phyloP scores from a whole-genome alignment of 2,113 vertebrate species.

The Protobothrops flavoviridis region DNA sequence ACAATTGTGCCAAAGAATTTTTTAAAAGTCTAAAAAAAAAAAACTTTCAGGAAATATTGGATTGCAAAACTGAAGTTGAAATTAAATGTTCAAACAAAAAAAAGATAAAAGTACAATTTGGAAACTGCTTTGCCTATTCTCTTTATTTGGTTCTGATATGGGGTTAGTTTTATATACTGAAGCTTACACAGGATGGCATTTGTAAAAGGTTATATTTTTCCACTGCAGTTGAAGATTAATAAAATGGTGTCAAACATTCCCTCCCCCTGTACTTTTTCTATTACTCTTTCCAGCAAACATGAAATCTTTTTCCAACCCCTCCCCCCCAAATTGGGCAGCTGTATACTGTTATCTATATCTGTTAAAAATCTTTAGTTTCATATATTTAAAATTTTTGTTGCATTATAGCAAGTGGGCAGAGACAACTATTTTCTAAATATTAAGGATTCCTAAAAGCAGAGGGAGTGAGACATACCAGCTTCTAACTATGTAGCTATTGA shows the following conservation, averaged over 20 bases:
- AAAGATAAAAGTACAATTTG: conserved; percentile 74
- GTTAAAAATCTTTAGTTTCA: not conserved
- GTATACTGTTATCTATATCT: not conserved
- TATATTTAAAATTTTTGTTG: conserved; percentile 20
- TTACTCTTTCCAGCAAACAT: conserved; percentile 62
- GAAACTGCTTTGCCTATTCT: conserved; percentile 75
- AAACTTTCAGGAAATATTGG: conserved; percentile 74
- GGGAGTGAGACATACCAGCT: not conserved
- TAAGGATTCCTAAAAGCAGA: not conserved
- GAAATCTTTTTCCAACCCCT: conserved; percentile 8
- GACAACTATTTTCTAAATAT: not conserved
- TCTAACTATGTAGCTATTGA: conserved; percentile 50
- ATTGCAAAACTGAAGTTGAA: conserved; percentile 66
- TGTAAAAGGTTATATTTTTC: conserved; percentile 98
- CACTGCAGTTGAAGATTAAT: conserved; percentile 91
- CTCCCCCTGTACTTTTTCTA: conserved; percentile 75
- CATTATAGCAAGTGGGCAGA: conserved; percentile 38
- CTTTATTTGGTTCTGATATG: conserved; percentile 71
- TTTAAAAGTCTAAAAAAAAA: conserved; percentile 54
- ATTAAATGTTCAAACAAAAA: conserved; percentile 70
- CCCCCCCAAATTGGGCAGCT: conserved; percentile 11
- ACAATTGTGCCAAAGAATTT: conserved; percentile 89
- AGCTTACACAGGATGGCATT: conserved; percentile 83
- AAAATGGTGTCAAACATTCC: conserved; percentile 94
- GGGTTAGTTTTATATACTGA: conserved; percentile 70